Evolutionary conservation across 92 coral and sea anemone genomes (phyloP), one percentile per base, ranked within the genome.

Genomic region (Porites cylindrica): DNA sequence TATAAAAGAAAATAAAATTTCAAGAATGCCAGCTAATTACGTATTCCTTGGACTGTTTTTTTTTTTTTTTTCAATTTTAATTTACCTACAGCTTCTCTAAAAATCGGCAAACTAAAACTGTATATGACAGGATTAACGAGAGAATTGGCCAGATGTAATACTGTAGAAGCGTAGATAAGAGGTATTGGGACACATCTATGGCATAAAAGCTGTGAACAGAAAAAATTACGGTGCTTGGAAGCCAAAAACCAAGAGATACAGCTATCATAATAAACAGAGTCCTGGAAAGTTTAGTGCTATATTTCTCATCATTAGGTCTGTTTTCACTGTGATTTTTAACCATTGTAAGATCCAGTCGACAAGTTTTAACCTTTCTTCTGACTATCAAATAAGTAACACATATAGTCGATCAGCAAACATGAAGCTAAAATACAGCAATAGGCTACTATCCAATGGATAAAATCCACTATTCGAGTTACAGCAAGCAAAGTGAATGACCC

Each of bases 191-290:
- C 8, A 53, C 79, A 75, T 3, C 1, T 8, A 11, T 12, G 5
- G 54, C 66, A 75, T 47, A 52, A 59, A 52, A 59, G 24, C 6
- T 7, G 11, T 18, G 43, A 54, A 54, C 58, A 12, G 43, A 20
- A 24, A 19, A 20, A 51, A 24, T 29, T 3, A 75, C 79, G 1
- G 18, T 10, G 24, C 79, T 21, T 12, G 79, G 63, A 51, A 53
- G 10, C 79, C 79, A 75, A 54, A 23, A 54, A 18, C 56, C 43
- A 54, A 75, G 65, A 52, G 79, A 75, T 8, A 50, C 79, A 19
- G 63, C 38, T 75, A 75, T 75, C 79, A 75, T 16, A 16, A 73
- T 16, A 73, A 73, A 73, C 77, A 73, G 17, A 73, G 77, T 73
- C 61, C 77, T 20, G 8, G 79, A 75, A 8, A 75, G 79, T 75